Evolutionary conservation across 2,888 invertebrate species (phyloP).

Genomic region (Bombylius discolor): DNA sequence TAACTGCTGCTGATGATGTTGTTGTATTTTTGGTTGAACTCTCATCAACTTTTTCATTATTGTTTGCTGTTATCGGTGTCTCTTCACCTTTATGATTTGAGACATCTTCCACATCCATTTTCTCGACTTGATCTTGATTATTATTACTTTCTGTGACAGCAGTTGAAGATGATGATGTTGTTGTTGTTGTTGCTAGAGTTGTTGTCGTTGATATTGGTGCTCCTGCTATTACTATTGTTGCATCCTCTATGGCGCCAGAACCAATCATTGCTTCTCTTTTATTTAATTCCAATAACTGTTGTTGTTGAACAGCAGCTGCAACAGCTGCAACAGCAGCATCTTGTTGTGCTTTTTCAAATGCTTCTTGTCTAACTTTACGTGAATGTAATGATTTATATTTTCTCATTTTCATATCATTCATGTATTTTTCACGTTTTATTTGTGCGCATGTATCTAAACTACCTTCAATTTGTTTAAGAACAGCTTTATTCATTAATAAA

Average conservation of each 20-base stretch:
- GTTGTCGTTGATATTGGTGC: background rate
- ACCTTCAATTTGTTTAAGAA: conserved; percentile 78
- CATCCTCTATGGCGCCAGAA: conserved; percentile 26
- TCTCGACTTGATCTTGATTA: background rate
- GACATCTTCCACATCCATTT: conserved; percentile 12
- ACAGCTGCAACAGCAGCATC: conserved; percentile 30
- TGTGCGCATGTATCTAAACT: conserved; percentile 77
- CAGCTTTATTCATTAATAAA: conserved; percentile 81
- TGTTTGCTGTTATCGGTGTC: conserved; percentile 3
- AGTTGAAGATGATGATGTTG: conserved; percentile 1
- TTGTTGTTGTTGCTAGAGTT: conserved; percentile 8
- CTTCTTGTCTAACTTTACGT: conserved; percentile 61
- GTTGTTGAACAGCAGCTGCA: conserved; percentile 1
- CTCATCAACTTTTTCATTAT: conserved; percentile 1
- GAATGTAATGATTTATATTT: conserved; percentile 64
- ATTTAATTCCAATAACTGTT: conserved; percentile 25
- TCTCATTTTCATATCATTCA: conserved; percentile 83
- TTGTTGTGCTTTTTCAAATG: conserved; percentile 44
- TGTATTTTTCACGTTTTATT: conserved; percentile 80
- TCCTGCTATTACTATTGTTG: conserved; percentile 19
- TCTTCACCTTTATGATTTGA: conserved; percentile 10
- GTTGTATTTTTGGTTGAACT: background rate
- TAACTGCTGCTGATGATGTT: background rate
- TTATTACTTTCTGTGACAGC: conserved; percentile 1
- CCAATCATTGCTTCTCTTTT: conserved; percentile 24